Evolutionary conservation across 2,797 vertebrate genomes (phyloP), one percentile per base, ranked within the genome.

Genomic region (Rhynchonycteris naso): DNA sequence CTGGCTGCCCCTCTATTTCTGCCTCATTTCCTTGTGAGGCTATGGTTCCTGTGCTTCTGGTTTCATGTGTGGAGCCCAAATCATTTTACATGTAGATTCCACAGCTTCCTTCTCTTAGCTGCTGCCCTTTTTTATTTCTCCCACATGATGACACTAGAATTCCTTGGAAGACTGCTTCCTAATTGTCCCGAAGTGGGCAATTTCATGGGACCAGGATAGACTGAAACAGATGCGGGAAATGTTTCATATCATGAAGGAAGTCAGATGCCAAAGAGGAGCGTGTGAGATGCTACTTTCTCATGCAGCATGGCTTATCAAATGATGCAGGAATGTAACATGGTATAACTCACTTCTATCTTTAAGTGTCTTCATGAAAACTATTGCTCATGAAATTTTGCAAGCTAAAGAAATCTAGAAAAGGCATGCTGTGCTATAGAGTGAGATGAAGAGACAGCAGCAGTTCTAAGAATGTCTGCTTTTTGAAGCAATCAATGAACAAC

Each of bases 1-100:
- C 95, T 96, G 96, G 5, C 3, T 33, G 7, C 50, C 65, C 26
- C 66, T 78, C 50, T 93, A 80, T 91, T 71, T 82, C 54, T 58
- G 74, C n/a, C 81, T 94, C 86, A 68, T 54, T 4, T 5, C 89
- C 95, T 56, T 82, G 81, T 12, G 38, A 61, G 82, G 30, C 18
- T 58, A 30, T 8, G 61, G 63, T 81, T 88, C 80, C 47, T 63
- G 76, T 47, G 82, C 19, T 80, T 69, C 38, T 74, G 33, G 92
- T 75, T 90, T 96, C 74, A 38, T 24, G 79, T 12, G 18, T 0
- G 15, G 71, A 96, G 72, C 93, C 90, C 75, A 82, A 43, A 88
- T 97, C 85, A 82, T 43, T 14, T n/a, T 63, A 81, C 35, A 50
- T 28, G 59, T 30, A 87, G 79, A 72, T 94, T 79, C 74, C 80